These are phyloP conservation scores for Polypterus bichir DNA, from an alignment of 2,113 vertebrate genomes.

Conservation along the genomic window DNA sequence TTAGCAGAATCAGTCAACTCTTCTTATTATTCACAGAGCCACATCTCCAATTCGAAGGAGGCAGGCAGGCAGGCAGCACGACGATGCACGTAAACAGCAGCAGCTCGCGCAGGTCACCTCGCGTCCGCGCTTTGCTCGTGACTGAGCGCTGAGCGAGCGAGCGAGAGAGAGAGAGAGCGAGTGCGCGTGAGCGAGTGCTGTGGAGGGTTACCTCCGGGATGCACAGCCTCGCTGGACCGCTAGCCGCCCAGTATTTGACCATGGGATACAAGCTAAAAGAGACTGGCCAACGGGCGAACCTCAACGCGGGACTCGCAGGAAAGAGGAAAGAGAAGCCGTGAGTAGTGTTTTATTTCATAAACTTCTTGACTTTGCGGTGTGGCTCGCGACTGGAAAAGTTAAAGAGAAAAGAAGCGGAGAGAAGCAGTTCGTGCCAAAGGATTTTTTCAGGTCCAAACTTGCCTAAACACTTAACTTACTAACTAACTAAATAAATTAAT, in stretches of 20 bases:
- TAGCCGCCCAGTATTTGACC: constrained; percentile 52
- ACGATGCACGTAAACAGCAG: constrained; percentile 27
- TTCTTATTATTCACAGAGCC: constrained; percentile 38
- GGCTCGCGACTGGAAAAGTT: too few species aligned
- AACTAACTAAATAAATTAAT: too few species aligned
- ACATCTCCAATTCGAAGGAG: constrained; percentile 15
- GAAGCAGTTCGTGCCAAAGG: too few species aligned
- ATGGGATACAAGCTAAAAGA: constrained; percentile 49
- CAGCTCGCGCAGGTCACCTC: too few species aligned
- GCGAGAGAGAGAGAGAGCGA: neutral
- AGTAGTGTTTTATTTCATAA: constrained; percentile 22
- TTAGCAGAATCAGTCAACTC: constrained; percentile 23
- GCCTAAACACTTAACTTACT: too few species aligned
- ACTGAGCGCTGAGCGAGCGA: neutral
- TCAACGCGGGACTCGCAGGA: constrained; percentile 22
- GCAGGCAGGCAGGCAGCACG: neutral
- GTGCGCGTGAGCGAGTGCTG: constrained; percentile 11
- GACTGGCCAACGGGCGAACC: constrained; percentile 32
- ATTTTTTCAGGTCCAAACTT: too few species aligned
- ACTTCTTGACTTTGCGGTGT: too few species aligned
- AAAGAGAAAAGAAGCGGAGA: too few species aligned
- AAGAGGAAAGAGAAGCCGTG: constrained; percentile 42
- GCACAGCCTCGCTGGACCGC: constrained; percentile 52
- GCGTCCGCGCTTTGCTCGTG: too few species aligned
- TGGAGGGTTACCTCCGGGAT: constrained; percentile 30